Conservation (phyloP, 2,888 invertebrate species). For the Entomobrya proxima region DNA sequence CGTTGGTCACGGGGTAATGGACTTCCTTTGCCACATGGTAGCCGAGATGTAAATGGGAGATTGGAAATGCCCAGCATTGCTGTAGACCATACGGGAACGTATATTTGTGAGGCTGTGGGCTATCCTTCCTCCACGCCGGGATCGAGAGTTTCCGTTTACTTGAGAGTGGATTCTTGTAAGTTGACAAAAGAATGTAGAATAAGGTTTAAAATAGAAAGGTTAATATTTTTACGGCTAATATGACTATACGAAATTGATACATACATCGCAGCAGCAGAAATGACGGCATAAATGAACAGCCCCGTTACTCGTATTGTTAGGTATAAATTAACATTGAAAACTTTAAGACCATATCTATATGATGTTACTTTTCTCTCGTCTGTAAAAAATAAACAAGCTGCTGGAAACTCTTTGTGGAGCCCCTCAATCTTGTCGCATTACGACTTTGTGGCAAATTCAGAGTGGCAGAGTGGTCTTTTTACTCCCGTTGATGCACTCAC, state of each 20-base stretch:
- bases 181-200: not conserved
- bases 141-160: conserved; percentile 83
- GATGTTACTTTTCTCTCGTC: conserved; percentile 21
- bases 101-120: conserved; percentile 86
- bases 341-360: conserved; percentile 4
- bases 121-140: conserved; percentile 83
- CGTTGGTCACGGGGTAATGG: conserved; percentile 85
- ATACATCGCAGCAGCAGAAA: too few species aligned
- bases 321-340: too few species aligned
- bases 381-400: conserved; percentile 69
- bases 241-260: too few species aligned
- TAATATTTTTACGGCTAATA: too few species aligned
- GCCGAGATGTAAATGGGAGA: conserved; percentile 86
- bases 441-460: conserved; percentile 73
- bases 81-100: conserved; percentile 85
- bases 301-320: too few species aligned
- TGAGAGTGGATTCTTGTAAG: conserved; percentile 89
- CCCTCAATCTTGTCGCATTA: conserved; percentile 73
- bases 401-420: conserved; percentile 72
- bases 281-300: too few species aligned
- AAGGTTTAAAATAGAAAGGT: too few species aligned
- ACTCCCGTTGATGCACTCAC: conserved; percentile 72
- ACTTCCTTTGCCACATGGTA: conserved; percentile 85
- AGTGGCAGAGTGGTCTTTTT: conserved; percentile 73
- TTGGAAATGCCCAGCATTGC: conserved; percentile 90